A percentile compares a stretch with the other conserved stretches of the same genome.
Evolutionary conservation across 2,888 invertebrate species (phyloP).

Genomic region (Aspidiotus destructor): DNA sequence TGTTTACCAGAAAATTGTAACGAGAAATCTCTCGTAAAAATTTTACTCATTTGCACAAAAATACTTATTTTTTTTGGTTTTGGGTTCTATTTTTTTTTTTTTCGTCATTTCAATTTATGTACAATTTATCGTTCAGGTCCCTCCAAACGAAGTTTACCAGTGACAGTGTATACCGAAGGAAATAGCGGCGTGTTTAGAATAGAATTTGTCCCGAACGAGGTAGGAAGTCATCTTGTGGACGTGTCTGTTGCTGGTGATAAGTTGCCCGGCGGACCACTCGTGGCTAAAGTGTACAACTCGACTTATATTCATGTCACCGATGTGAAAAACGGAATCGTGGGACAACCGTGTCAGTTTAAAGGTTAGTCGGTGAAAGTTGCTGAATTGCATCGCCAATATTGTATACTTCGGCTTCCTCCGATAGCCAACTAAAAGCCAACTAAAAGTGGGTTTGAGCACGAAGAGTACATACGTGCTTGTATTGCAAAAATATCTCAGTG

Average conservation of each 20-base stretch:
- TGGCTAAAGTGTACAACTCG: slow-evolving; percentile 91
- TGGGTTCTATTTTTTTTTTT: neutral
- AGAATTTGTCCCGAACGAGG: slow-evolving; percentile 86
- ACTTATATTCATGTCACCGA: slow-evolving; percentile 88
- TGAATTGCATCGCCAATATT: neutral
- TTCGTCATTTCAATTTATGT: too few species aligned
- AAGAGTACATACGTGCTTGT: too few species aligned
- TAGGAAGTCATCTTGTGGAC: slow-evolving; percentile 89
- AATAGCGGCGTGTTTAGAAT: slow-evolving; percentile 74
- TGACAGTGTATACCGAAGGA: slow-evolving; percentile 68
- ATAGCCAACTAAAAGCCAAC: slow-evolving; percentile 7
- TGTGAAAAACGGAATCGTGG: slow-evolving; percentile 85
- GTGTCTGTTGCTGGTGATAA: slow-evolving; percentile 82
- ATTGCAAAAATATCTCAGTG: too few species aligned
- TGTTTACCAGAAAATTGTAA: neutral
- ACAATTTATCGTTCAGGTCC: slow-evolving; percentile 49
- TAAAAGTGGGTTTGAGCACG: neutral
- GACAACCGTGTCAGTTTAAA: slow-evolving; percentile 92
- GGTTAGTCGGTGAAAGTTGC: slow-evolving; percentile 49
- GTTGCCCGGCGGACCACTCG: slow-evolving; percentile 77
- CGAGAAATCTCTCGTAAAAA: too few species aligned
- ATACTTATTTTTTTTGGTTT: neutral
- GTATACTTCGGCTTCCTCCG: neutral
- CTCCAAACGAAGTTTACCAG: slow-evolving; percentile 69
- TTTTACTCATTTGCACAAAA: neutral